Conservation (phyloP, 1,140 invertebrate genomes). For the Drosophila subobscura region DNA sequence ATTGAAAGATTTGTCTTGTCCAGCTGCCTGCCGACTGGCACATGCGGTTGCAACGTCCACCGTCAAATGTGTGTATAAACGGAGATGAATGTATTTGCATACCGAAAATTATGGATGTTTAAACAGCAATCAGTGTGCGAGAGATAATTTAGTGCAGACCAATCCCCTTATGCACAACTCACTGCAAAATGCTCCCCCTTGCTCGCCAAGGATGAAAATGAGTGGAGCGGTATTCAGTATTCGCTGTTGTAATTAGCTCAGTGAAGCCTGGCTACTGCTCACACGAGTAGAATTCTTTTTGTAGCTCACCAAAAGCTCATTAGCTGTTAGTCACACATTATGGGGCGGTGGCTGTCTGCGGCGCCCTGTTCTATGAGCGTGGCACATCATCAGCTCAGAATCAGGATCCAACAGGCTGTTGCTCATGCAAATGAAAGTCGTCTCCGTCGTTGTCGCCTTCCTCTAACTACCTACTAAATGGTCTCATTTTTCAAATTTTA, state of each 20-base stretch:
- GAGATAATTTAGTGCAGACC: conserved; percentile 20
- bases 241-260: conserved; percentile 54
- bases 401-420: conserved; percentile 54
- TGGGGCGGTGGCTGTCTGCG: conserved; percentile 52
- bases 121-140: conserved; percentile 29
- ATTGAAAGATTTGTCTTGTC: conserved; percentile 65
- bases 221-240: conserved; percentile 18
- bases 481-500: conserved; percentile 79
- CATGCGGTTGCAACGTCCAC: conserved; percentile 43
- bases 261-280: conserved; percentile 30
- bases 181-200: too few relatives aligned
- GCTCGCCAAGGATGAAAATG: conserved; percentile 8
- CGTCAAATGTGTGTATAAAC: neutral
- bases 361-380: conserved; percentile 16
- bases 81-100: conserved; percentile 1
- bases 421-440: conserved; percentile 67
- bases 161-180: conserved; percentile 11
- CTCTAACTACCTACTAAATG: conserved; percentile 77
- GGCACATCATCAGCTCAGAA: conserved; percentile 33
- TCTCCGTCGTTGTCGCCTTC: conserved; percentile 5
- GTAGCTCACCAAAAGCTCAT: conserved; percentile 69
- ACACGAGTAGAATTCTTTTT: neutral
- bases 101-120: conserved; percentile 41
- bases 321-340: conserved; percentile 57
- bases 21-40: conserved; percentile 15